Percentiles rank a stretch among this genome's conserved stretches.
These are phyloP conservation scores for Campoletis raptor DNA, from an alignment of 2,888 invertebrate species.

Conservation along the genomic window DNA sequence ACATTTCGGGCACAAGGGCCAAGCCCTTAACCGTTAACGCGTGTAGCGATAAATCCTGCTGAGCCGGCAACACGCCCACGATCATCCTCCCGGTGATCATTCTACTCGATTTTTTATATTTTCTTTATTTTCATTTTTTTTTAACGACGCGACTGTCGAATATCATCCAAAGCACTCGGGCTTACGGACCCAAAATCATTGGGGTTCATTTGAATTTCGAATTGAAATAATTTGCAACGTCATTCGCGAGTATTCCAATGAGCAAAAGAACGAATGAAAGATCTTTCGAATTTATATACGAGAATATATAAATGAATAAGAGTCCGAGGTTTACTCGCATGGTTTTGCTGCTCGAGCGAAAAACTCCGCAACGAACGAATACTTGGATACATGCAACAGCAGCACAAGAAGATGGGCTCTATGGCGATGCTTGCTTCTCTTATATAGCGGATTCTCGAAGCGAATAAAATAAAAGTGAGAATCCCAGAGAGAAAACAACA, in stretches of 20 bases:
- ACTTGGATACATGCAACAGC: slow-evolving; percentile 31
- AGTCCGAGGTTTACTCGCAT: not conserved
- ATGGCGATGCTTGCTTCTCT: slow-evolving; percentile 15
- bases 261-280: not conserved
- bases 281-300: slow-evolving; percentile 25
- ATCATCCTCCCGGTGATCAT: slow-evolving; percentile 41
- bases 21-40: slow-evolving; percentile 59
- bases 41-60: slow-evolving; percentile 64
- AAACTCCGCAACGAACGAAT: slow-evolving; percentile 19
- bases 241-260: not conserved
- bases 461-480: slow-evolving; percentile 45
- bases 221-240: not conserved
- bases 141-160: slow-evolving; percentile 1
- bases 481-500: slow-evolving; percentile 32
- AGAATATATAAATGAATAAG: not conserved
- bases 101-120: slow-evolving; percentile 11
- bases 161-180: not conserved
- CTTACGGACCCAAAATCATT: not conserved
- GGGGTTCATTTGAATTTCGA: not conserved
- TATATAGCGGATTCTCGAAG: slow-evolving; percentile 12
- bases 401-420: slow-evolving; percentile 29
- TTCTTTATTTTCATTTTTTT: slow-evolving; percentile 5
- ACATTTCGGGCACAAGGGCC: slow-evolving; percentile 56
- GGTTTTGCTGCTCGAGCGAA: not conserved
- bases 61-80: slow-evolving; percentile 49